Base-by-base conservation (phyloP, 2,888 invertebrate species). In the Desoria tigrina region DNA sequence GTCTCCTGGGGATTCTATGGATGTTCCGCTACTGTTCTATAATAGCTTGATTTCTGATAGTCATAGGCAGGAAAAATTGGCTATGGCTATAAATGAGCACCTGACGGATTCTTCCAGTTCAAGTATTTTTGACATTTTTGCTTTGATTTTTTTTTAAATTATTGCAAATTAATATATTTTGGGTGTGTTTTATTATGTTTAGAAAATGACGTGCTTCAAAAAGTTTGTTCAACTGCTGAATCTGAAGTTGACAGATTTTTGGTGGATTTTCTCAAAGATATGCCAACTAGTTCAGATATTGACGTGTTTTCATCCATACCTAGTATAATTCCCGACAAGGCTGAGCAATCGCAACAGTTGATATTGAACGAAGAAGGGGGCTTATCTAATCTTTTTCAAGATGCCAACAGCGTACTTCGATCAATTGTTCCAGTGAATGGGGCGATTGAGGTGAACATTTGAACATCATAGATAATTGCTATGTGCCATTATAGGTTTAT, bases 61-160 rank as follows among this genome's bases (percentile, higher is more conserved):
- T 32, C 28, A 42, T 27, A 55, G 62, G 23, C 69, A 59, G 9
- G 53, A 69, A 14, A 69, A 69, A 24, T 24, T 69, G 24, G 65
- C 61, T 0, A 50, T 55, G 23, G 66, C 61, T n/a, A 69, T 69
- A 11, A 69, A 69, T 57, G 65, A 63, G 21, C 63, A 66, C n/a
- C 42, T 69, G 18, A 1, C 26, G 14, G 63, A 66, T 61, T 39
- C 68, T 11, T 28, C 54, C 11, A 49, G 21, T 28, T 45, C 57
- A 42, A 26, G 66, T 66, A 63, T 45, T 51, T 57, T 55, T 32
- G n/a, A n/a, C n/a, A n/a, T n/a, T n/a, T n/a, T n/a, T n/a, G n/a
- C n/a, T n/a, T n/a, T n/a, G n/a, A 21, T 55, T 54, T 32, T 23
- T 55, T 3, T 42, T 37, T 49, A 7, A 18, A 16, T 16, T n/a